Base-by-base conservation (phyloP, 2,888 invertebrate species). In the Xanthia togata region DNA sequence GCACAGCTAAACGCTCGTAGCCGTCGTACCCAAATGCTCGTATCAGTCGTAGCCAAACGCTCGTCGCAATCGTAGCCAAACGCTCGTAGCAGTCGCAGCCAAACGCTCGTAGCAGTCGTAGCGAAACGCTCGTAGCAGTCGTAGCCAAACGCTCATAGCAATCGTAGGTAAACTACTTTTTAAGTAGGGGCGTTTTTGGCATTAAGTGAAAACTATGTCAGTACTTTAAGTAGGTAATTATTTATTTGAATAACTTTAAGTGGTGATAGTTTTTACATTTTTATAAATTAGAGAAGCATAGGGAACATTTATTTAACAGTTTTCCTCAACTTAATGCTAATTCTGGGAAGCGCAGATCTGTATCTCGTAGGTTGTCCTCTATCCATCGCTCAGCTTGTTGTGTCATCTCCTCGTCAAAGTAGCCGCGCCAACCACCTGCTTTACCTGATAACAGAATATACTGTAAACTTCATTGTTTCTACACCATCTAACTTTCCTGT, bases 311-410 rank as follows among this genome's bases (percentile, higher is more conserved):
- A n/a, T n/a, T n/a, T n/a, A n/a, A n/a, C n/a, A n/a, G n/a, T n/a
- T n/a, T n/a, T n/a, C n/a, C n/a, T n/a, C n/a, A n/a, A n/a, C n/a
- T n/a, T n/a, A n/a, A n/a, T n/a, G n/a, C n/a, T n/a, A n/a, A n/a
- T n/a, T n/a, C n/a, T n/a, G n/a, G 97, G 92, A 97, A 98, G 63
- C 93, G 92, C 59, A 98, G 92, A 90, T 97, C 97, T 0, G 97
- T 97, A 50, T 96, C 95, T 76, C 95, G 93, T 68, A 98, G 93
- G 93, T 98, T 97, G 69, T 97, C 95, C 6, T 95, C 94, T 65
- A 98, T 98, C 98, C 98, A 98, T 73, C 95, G 91, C 79, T 98
- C 97, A 14, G 98, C 98, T 86, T 97, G 95, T 69, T 93, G 91
- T 67, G 97, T 96, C 91, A 98, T 97, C 85, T 98, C 97, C 12